Evolutionary conservation across 2,797 vertebrate species (phyloP).

Genomic region (Argentina silus): DNA sequence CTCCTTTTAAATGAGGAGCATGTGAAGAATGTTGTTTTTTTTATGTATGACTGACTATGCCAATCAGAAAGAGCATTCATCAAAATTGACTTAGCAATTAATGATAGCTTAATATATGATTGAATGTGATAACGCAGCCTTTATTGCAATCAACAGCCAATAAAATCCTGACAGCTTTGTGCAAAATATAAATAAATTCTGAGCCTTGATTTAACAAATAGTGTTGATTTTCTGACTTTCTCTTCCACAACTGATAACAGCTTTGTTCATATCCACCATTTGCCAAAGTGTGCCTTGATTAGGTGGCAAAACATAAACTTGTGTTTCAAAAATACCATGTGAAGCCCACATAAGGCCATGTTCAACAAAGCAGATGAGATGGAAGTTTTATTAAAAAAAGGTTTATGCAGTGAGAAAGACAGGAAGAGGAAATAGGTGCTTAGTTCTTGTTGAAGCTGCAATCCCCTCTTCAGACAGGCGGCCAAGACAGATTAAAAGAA

Average conservation of each 20-base stretch:
- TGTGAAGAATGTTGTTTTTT: slow-evolving; percentile 54
- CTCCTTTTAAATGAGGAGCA: slow-evolving; percentile 51
- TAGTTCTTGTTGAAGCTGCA: slow-evolving; percentile 90
- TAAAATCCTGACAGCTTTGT: slow-evolving; percentile 4
- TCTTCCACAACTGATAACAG: slow-evolving; percentile 1
- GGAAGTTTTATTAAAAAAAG: slow-evolving; percentile 59
- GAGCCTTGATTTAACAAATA: slow-evolving; percentile 11
- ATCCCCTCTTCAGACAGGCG: slow-evolving; percentile 92
- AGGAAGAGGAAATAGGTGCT: slow-evolving; percentile 83
- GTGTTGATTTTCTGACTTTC: slow-evolving; percentile 31
- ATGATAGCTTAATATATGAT: slow-evolving; percentile 21
- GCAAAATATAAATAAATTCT: slow-evolving; percentile 8
- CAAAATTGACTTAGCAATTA: slow-evolving; percentile 18
- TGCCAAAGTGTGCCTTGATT: slow-evolving; percentile 54
- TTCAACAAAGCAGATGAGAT: slow-evolving; percentile 71
- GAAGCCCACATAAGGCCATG: slow-evolving; percentile 78
- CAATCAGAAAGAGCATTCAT: slow-evolving; percentile 5
- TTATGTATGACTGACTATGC: not conserved
- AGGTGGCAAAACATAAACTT: slow-evolving; percentile 43
- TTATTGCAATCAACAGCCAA: slow-evolving; percentile 12
- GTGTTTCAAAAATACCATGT: slow-evolving; percentile 76
- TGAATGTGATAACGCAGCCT: slow-evolving; percentile 2
- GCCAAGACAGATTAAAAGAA: slow-evolving; percentile 97
- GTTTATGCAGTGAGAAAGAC: slow-evolving; percentile 71
- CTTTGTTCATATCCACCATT: slow-evolving; percentile 63